A percentile compares a stretch with the other conserved stretches of the same genome.
Evolutionary conservation across 2,113 vertebrate species (phyloP).

Genomic region (Saguinus midas): DNA sequence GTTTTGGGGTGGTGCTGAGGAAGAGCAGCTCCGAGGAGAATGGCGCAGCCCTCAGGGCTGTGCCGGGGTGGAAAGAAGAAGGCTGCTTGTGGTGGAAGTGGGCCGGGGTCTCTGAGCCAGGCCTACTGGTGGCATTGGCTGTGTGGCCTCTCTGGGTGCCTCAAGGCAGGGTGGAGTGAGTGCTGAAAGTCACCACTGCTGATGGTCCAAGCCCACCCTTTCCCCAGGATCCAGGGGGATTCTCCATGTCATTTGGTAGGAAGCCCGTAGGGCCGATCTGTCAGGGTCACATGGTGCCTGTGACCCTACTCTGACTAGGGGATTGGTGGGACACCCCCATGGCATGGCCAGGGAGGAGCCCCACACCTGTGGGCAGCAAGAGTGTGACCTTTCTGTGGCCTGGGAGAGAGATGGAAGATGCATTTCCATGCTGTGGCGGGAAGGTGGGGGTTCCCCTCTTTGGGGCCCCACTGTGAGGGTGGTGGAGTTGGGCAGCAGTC

Average conservation of each 20-base stretch:
- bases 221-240: neutral
- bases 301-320: neutral
- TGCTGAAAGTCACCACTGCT: neutral
- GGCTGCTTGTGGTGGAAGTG: neutral
- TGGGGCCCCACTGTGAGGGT: neutral
- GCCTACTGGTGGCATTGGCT: neutral
- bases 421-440: neutral
- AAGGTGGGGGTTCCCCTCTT: neutral
- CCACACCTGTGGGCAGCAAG: neutral
- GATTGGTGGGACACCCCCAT: neutral
- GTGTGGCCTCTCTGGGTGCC: neutral
- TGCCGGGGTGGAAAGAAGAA: neutral
- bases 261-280: fast-evolving
- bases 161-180: neutral
- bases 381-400: neutral
- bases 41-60: neutral
- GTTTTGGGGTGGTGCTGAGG: neutral
- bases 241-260: neutral
- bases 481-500: neutral
- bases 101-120: neutral
- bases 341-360: neutral
- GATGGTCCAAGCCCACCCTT: neutral
- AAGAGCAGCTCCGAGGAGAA: neutral
- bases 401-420: neutral
- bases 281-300: neutral